phyloP scores from a whole-genome alignment of 64 coral and sea anemone species.

The Actinia tenebrosa region DNA sequence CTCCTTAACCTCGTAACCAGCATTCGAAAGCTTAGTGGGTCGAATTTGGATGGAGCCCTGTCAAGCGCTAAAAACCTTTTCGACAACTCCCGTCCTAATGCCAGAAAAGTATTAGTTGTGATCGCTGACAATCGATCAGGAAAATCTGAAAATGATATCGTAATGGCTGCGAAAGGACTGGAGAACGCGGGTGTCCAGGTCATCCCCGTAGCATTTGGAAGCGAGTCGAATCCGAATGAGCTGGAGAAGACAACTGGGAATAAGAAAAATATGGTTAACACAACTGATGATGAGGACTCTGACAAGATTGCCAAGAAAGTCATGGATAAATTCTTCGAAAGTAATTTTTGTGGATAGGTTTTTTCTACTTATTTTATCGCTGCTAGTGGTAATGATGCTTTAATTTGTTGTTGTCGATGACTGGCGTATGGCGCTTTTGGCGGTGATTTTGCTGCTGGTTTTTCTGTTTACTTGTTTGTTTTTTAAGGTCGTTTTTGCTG shows the following conservation, averaged over 20 bases:
- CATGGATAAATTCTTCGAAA: slow-evolving; percentile 43
- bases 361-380: not conserved
- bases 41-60: slow-evolving; percentile 42
- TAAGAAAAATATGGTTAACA: slow-evolving; percentile 49
- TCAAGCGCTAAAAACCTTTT: slow-evolving; percentile 48
- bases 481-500: too few species aligned
- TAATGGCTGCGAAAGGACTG: slow-evolving; percentile 26
- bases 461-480: too few species aligned
- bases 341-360: not conserved
- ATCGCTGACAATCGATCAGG: slow-evolving; percentile 66
- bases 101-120: slow-evolving; percentile 66
- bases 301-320: slow-evolving; percentile 55
- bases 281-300: slow-evolving; percentile 33
- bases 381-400: not conserved
- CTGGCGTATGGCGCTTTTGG: too few species aligned
- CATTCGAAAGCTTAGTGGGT: slow-evolving; percentile 30
- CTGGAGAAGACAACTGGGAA: slow-evolving; percentile 47
- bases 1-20: slow-evolving; percentile 28
- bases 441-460: too few species aligned
- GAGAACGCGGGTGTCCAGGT: slow-evolving; percentile 59
- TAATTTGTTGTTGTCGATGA: too few species aligned
- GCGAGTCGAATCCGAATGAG: slow-evolving; percentile 38
- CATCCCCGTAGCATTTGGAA: slow-evolving; percentile 75
- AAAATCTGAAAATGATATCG: slow-evolving; percentile 42
- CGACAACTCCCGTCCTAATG: slow-evolving; percentile 38